phyloP scores from a whole-genome alignment of 2,797 vertebrate genomes.

The Benthosema pterotum region DNA sequence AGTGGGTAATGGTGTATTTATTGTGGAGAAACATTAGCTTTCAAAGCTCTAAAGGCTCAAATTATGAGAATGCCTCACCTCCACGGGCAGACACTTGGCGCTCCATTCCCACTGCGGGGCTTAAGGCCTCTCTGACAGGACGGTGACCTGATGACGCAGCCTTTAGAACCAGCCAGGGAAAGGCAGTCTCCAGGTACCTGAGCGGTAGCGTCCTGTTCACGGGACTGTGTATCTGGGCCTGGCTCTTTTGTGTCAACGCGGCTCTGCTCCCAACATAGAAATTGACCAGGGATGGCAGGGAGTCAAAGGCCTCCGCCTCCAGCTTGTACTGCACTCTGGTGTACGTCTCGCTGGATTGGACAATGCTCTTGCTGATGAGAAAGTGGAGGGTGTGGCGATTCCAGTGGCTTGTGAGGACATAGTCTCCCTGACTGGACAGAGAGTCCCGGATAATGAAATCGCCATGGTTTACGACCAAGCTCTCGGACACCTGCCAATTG shows the following conservation, averaged over 20 bases:
- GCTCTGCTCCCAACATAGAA: conserved; percentile 87
- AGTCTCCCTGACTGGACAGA: conserved; percentile 86
- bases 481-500: conserved; percentile 86
- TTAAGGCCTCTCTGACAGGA: conserved; percentile 73
- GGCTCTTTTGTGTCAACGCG: conserved; percentile 83
- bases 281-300: conserved; percentile 86
- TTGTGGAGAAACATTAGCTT: no score
- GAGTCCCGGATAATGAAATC: conserved; percentile 94
- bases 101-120: conserved; percentile 74
- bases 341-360: conserved; percentile 80
- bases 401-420: conserved; percentile 90
- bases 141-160: conserved; percentile 68
- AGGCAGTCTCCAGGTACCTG: conserved; percentile 87
- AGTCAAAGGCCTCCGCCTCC: conserved; percentile 88
- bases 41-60: no score
- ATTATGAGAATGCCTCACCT: conserved; percentile 51
- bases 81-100: conserved; percentile 77
- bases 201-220: conserved; percentile 91
- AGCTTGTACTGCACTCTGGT: conserved; percentile 86
- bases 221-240: conserved; percentile 86
- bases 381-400: conserved; percentile 88
- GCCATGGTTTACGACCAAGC: conserved; percentile 84
- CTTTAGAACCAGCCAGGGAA: conserved; percentile 71
- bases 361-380: conserved; percentile 85
- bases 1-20: no score